phyloP scores from a whole-genome alignment of 2,888 invertebrate genomes.

The Protonemura montana region DNA sequence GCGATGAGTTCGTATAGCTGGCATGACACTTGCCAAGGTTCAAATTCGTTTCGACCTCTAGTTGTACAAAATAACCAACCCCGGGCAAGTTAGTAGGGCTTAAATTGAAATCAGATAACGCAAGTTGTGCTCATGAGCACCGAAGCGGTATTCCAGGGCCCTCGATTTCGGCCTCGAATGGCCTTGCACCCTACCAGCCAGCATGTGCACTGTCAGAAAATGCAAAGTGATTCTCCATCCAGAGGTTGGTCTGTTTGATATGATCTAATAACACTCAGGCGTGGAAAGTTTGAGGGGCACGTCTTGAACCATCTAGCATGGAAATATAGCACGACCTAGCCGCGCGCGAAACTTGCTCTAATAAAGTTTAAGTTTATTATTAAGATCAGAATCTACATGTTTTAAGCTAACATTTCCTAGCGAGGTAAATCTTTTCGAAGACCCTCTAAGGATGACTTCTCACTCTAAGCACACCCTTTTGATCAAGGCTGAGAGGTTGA shows the following conservation, averaged over 20 bases:
- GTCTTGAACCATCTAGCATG: neutral
- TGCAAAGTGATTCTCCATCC: neutral
- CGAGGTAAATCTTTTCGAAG: slow-evolving; percentile 25
- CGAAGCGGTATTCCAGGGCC: neutral
- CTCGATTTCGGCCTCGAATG: neutral
- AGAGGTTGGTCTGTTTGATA: neutral
- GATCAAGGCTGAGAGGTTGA: slow-evolving; percentile 7
- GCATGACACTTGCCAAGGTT: too few species aligned
- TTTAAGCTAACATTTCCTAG: slow-evolving; percentile 20
- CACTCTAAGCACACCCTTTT: slow-evolving; percentile 17
- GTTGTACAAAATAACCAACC: too few species aligned
- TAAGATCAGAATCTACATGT: slow-evolving; percentile 35
- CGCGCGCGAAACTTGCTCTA: neutral
- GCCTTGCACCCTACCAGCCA: neutral
- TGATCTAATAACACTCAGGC: neutral
- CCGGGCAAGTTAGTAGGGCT: too few species aligned
- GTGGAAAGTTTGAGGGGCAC: neutral
- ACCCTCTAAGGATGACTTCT: slow-evolving; percentile 1
- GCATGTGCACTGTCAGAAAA: neutral
- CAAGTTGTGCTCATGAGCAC: too few species aligned
- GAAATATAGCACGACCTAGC: neutral
- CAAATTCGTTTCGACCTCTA: too few species aligned
- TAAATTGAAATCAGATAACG: too few species aligned
- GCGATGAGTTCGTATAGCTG: too few species aligned
- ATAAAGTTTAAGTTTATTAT: slow-evolving; percentile 39